Conservation (phyloP, 2,888 invertebrate genomes). For the Tricholauxania praeusta region DNA sequence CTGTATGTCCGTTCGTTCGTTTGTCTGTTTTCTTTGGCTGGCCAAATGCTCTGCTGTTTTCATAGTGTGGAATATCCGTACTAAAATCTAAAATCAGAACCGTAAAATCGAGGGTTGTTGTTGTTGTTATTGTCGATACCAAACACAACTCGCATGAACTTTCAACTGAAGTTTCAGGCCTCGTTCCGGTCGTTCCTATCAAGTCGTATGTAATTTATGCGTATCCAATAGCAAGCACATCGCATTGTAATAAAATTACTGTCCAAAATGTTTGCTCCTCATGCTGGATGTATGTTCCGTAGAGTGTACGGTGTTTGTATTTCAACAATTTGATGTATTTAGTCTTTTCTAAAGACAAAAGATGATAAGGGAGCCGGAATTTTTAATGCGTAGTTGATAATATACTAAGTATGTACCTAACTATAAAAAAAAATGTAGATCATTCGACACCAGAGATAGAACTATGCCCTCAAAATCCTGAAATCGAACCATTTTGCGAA, state of each 20-base stretch:
- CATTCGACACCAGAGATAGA: too few relatives aligned
- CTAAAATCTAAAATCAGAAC: conserved; percentile 40
- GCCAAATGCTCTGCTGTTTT: background rate
- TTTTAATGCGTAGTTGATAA: too few relatives aligned
- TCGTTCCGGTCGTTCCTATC: conserved; percentile 54
- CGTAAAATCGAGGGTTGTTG: conserved; percentile 40
- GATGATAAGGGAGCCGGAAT: too few relatives aligned
- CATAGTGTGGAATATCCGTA: background rate
- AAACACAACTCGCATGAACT: conserved; percentile 39
- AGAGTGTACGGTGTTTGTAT: too few relatives aligned
- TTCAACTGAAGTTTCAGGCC: conserved; percentile 38
- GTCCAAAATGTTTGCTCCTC: conserved; percentile 2
- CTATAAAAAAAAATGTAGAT: too few relatives aligned
- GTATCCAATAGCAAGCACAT: conserved; percentile 62
- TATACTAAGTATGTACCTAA: too few relatives aligned
- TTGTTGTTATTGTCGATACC: conserved; percentile 35
- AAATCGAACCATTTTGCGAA: too few relatives aligned
- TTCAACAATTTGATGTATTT: too few relatives aligned
- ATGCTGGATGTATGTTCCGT: too few relatives aligned
- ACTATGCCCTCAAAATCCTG: too few relatives aligned
- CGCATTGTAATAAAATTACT: conserved; percentile 44
- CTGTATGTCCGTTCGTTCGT: background rate
- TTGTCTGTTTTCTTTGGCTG: background rate
- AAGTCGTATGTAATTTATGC: conserved; percentile 64
- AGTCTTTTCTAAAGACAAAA: too few relatives aligned